phyloP scores from a whole-genome alignment of 2,797 vertebrate species.

The Gorsachius magnificus region DNA sequence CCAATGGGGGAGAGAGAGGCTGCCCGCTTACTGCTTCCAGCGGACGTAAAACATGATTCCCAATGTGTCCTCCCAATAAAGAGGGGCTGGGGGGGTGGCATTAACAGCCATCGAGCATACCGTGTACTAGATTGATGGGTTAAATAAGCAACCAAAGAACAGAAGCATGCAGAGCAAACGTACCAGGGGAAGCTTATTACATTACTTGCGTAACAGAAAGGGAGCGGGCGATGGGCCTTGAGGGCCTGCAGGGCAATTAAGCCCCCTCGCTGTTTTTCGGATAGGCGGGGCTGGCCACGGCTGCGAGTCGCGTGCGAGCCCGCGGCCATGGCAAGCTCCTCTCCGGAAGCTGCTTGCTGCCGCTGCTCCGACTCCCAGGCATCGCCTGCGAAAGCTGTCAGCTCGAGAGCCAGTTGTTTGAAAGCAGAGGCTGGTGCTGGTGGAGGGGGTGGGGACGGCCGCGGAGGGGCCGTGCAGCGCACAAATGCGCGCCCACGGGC shows the following conservation, averaged over 20 bases:
- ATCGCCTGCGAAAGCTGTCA: not conserved
- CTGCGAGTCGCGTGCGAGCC: not conserved
- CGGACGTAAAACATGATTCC: conserved; percentile 59
- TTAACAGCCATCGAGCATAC: conserved; percentile 23
- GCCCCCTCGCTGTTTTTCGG: not conserved
- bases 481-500: accelerated
- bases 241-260: not conserved
- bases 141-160: conserved; percentile 27
- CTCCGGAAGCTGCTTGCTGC: not conserved
- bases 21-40: conserved; percentile 11
- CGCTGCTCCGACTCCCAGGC: not conserved
- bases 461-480: accelerated
- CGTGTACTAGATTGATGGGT: conserved; percentile 7
- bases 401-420: not conserved
- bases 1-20: conserved; percentile 23
- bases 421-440: not conserved
- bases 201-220: not conserved
- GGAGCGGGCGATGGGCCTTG: not conserved
- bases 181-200: not conserved
- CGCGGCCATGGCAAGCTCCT: not conserved
- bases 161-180: not conserved
- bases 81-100: conserved; percentile 1
- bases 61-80: conserved; percentile 48
- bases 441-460: not conserved
- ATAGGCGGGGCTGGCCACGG: not conserved